These are phyloP conservation scores for Acanthaster planci DNA, from an alignment of 35 echinoderm and acorn worm genomes.

Conservation along the genomic window DNA sequence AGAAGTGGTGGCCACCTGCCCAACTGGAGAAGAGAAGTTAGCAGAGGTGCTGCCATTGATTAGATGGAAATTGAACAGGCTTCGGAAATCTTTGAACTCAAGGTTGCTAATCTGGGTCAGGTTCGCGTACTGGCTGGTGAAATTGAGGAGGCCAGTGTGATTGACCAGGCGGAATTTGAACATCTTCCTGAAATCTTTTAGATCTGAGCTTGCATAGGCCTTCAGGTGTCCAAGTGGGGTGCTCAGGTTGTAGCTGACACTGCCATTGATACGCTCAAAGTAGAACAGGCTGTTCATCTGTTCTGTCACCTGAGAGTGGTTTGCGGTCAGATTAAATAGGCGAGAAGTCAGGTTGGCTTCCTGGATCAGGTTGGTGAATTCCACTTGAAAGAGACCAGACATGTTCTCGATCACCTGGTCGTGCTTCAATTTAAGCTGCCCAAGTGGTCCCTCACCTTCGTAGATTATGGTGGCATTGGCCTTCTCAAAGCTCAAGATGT, in stretches of 20 bases:
- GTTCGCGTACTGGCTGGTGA: constrained; percentile 31
- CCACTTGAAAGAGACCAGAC: constrained; percentile 24
- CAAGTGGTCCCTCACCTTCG: neutral
- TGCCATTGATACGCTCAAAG: constrained; percentile 71
- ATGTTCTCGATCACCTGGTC: constrained; percentile 18
- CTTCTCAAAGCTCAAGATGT: constrained; percentile 8
- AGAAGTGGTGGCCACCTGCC: constrained; percentile 24
- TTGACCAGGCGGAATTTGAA: constrained; percentile 56
- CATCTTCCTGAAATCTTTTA: constrained; percentile 48
- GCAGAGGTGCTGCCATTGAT: constrained; percentile 33
- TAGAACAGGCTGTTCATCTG: constrained; percentile 45
- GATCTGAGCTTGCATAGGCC: constrained; percentile 30
- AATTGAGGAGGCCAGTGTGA: constrained; percentile 31
- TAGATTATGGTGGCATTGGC: constrained; percentile 31
- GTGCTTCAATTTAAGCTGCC: constrained; percentile 20
- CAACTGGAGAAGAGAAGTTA: constrained; percentile 8
- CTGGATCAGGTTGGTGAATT: neutral
- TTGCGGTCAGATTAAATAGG: constrained; percentile 31
- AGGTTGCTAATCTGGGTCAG: constrained; percentile 22
- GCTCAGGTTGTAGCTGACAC: constrained; percentile 27
- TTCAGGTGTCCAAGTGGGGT: constrained; percentile 34
- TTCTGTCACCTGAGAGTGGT: constrained; percentile 39
- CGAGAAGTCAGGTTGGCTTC: neutral
- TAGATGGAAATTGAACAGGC: constrained; percentile 48
- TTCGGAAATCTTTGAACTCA: constrained; percentile 53